Evolutionary conservation across 2,113 vertebrate species (phyloP).

Genomic region (Anser cygnoides): DNA sequence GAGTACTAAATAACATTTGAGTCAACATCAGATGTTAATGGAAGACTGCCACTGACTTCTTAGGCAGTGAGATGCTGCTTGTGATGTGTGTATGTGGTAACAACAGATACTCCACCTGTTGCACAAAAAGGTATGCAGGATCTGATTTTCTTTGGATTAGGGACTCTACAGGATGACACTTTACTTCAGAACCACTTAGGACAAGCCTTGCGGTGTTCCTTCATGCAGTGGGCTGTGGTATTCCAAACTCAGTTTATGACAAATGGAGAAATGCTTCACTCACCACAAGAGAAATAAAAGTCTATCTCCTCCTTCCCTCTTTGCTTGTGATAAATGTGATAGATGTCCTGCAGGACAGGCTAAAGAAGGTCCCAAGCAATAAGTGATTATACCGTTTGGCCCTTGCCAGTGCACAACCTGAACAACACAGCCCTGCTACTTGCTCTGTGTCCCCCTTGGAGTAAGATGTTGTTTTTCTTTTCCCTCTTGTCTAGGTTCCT

Average conservation of each 20-base stretch:
- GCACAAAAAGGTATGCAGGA: not conserved
- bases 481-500: not conserved
- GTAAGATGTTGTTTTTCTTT: not conserved
- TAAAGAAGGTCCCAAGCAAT: not conserved
- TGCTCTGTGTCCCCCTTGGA: not conserved
- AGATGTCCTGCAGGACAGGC: not conserved
- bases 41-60: not conserved
- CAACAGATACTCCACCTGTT: not conserved
- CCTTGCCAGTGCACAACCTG: not conserved
- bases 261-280: not conserved
- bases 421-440: not conserved
- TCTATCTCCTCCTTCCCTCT: not conserved
- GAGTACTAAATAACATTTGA: not conserved
- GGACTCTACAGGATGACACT: fast-evolving
- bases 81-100: not conserved
- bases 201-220: not conserved
- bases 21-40: not conserved
- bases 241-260: not conserved
- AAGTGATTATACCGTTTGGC: not conserved
- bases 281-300: not conserved
- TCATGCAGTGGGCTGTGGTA: not conserved
- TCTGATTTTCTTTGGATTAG: not conserved
- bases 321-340: not conserved
- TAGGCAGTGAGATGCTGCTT: not conserved
- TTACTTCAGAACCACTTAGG: not conserved